Conservation (phyloP, 2,797 vertebrate species). For the Strix occidentalis region DNA sequence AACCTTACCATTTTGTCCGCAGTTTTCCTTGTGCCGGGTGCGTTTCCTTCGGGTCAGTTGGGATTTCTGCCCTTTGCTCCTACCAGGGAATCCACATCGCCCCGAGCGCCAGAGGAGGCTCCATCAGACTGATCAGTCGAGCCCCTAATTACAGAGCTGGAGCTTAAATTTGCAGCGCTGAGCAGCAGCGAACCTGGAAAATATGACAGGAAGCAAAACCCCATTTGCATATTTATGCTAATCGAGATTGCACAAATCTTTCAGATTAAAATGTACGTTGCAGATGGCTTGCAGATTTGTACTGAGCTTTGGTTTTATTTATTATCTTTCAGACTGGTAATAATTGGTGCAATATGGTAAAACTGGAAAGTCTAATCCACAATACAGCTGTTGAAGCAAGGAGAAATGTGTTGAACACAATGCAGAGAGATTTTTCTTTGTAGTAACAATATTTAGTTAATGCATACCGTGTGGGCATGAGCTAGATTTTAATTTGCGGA, state of each 20-base stretch:
- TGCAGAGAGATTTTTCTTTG: neutral
- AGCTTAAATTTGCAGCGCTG: neutral
- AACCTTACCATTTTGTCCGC: neutral
- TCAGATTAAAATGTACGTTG: neutral
- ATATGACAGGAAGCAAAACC: conserved; percentile 4
- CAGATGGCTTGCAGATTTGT: neutral
- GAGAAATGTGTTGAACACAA: neutral
- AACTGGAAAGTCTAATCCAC: neutral
- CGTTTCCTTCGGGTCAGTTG: accelerated
- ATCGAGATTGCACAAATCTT: neutral
- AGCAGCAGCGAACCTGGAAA: neutral
- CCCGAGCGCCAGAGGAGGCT: neutral
- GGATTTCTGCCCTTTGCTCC: neutral
- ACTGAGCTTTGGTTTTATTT: neutral
- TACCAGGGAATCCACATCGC: neutral
- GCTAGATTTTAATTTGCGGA: neutral
- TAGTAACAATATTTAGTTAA: neutral
- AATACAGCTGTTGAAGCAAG: neutral
- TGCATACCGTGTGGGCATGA: neutral
- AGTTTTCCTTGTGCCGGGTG: neutral
- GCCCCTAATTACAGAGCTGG: neutral
- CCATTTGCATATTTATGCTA: neutral
- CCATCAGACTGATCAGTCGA: neutral
- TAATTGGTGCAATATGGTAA: neutral
- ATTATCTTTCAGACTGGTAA: neutral